Evolutionary conservation across 2,888 invertebrate genomes (phyloP), one percentile per base, ranked within the genome.

Genomic region (Ectropis crepuscularia): DNA sequence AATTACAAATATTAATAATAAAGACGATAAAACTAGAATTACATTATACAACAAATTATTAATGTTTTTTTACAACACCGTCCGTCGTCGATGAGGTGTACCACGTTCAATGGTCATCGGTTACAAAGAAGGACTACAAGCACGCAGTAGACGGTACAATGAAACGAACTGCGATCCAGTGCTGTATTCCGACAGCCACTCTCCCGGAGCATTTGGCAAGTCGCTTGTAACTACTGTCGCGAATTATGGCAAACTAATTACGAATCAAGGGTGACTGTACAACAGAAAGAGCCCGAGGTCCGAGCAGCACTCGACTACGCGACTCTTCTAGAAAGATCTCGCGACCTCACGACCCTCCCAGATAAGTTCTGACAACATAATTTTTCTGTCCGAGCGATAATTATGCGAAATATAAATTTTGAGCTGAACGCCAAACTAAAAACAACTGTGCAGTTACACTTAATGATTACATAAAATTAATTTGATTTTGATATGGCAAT

Each of bases 1-100:
- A 92, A 90, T 90, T 92, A 92, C 89, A 87, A 90, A 91, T 90
- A 90, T 90, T 90, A 87, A 90, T 88, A 90, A 72, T 88, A 90
- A 87, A 91, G 88, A 89, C 87, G 86, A 88, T 92, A 89, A 88
- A 91, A 88, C 90, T 92, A 92, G 85, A 87, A 87, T 90, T 92
- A 92, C 89, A 90, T 88, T 88, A 89, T 86, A 92, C 90, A 92
- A 92, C 90, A 89, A 90, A 90, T 90, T 89, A 89, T 88, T 89
- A 88, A 88, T 83, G 50, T 83, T 87, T 86, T 86, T 87, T 84
- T 86, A 88, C 88, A 87, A 86, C 87, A 86, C 83, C 85, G 76
- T 80, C 78, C 76, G 79, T 79, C 82, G 75, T 81, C 77, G 77
- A 77, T 80, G 80, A 79, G 80, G 82, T 80, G 82, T 82, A n/a